These are phyloP conservation scores for Bimastos eiseni DNA, from an alignment of 2,888 invertebrate genomes.

Conservation along the genomic window DNA sequence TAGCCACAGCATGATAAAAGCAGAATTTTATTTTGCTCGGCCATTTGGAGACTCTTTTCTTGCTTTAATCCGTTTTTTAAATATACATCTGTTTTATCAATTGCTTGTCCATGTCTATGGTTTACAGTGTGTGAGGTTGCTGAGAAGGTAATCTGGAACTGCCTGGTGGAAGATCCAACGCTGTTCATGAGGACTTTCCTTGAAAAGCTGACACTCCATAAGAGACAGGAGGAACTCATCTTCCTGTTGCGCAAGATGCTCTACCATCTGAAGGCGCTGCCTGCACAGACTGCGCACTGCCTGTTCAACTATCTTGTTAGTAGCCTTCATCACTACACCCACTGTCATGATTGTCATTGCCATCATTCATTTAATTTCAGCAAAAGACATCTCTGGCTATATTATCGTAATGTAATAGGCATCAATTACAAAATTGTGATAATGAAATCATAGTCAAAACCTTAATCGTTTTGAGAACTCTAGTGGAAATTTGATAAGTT, in stretches of 20 bases:
- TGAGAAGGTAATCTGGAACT: conserved; percentile 95
- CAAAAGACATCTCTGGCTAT: not conserved
- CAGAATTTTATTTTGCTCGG: not conserved
- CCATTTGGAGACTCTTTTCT: not conserved
- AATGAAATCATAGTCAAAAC: not conserved
- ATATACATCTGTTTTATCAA: not conserved
- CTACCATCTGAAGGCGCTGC: conserved; percentile 86
- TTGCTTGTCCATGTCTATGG: not conserved
- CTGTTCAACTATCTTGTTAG: conserved; percentile 91
- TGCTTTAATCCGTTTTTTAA: not conserved
- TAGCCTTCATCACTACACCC: conserved; percentile 2
- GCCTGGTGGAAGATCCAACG: conserved; percentile 95
- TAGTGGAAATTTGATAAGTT: not conserved
- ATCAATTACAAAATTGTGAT: not conserved
- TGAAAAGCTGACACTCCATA: conserved; percentile 79
- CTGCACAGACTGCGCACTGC: conserved; percentile 92
- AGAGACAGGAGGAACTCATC: conserved; percentile 80
- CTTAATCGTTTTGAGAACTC: not conserved
- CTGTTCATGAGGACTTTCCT: conserved; percentile 91
- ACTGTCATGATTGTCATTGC: not conserved
- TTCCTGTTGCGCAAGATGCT: conserved; percentile 87
- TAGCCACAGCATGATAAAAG: too few relatives aligned
- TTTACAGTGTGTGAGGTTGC: conserved; percentile 87
- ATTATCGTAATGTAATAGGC: not conserved
- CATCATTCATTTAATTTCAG: not conserved